Evolutionary conservation across 2,797 vertebrate genomes (phyloP).

Genomic region (Epinephelus coioides): DNA sequence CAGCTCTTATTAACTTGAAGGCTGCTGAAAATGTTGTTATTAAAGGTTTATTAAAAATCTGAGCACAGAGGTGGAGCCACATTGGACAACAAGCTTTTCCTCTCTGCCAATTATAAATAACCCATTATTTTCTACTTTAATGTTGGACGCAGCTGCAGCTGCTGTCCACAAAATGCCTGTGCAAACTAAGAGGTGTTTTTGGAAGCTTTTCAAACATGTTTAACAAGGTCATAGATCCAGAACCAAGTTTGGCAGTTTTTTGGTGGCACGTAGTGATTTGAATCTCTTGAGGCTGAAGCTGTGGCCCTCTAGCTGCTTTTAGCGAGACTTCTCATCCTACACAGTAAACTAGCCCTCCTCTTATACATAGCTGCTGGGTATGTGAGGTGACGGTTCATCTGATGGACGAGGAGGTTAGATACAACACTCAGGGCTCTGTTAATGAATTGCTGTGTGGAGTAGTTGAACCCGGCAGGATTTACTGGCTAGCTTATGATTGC

Average conservation of each 20-base stretch:
- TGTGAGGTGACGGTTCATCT: background rate
- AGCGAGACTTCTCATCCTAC: background rate
- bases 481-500: background rate
- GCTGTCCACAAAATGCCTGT: background rate
- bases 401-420: background rate
- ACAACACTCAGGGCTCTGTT: background rate
- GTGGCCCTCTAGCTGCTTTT: background rate
- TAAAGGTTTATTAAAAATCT: slow-evolving; percentile 8
- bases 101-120: background rate
- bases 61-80: background rate
- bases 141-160: background rate
- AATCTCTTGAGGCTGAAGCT: slow-evolving; percentile 3
- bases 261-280: background rate
- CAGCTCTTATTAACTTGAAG: background rate
- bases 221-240: background rate
- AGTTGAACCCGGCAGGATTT: background rate
- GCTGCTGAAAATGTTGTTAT: slow-evolving; percentile 9
- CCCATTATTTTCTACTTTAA: background rate
- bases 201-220: background rate
- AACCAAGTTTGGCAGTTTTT: background rate
- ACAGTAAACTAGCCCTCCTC: background rate
- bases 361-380: background rate
- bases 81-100: background rate
- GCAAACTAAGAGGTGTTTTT: background rate
- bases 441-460: background rate